Evolutionary conservation across 2,888 invertebrate genomes (phyloP), one percentile per base, ranked within the genome.

Genomic region (Cabera pusaria): DNA sequence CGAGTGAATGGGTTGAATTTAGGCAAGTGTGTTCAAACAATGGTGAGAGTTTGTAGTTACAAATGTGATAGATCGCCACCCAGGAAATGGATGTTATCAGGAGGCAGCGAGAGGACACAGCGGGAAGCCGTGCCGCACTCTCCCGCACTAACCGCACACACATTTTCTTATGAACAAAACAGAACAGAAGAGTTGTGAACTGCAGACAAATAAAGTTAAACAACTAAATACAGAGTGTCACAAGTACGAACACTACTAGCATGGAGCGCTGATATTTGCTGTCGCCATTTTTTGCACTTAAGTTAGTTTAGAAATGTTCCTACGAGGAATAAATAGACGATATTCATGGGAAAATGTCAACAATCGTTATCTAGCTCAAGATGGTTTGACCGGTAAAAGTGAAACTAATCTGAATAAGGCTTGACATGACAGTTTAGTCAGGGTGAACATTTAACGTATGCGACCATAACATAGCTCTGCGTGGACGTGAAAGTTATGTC

Each of bases 1-100:
- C 35, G 34, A 38, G 37, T 44, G 35, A 40, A 44, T 43, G 40
- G 44, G 27, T 18, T 36, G 43, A 46, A 39, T 49, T 51, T 35
- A 35, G 35, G 29, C 48, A 46, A 46, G 39, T 39, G 38, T 46
- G 29, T 44, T 64, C 52, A 62, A 72, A 82, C 81, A 82, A 82
- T 80, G 69, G 78, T 69, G 72, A 71, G 68, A 69, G 69, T 70
- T 67, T 56, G 52, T 61, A 56, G 59, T 41, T 63, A 66, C 64
- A 68, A 56, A 61, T 56, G 56, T 62, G 72, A 72, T 61, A 63
- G 60, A 65, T 59, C 61, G 65, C 75, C 77, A 72, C 72, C 75
- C 79, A 72, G 74, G 70, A 70, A 64, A 69, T 68, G 69, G 76
- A 72, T 72, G 65, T 73, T 77, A 79, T 76, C 76, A 52, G 53